Evolutionary conservation across 2,113 vertebrate genomes (phyloP), one percentile per base, ranked within the genome.

Genomic region (Nesoenas mayeri): DNA sequence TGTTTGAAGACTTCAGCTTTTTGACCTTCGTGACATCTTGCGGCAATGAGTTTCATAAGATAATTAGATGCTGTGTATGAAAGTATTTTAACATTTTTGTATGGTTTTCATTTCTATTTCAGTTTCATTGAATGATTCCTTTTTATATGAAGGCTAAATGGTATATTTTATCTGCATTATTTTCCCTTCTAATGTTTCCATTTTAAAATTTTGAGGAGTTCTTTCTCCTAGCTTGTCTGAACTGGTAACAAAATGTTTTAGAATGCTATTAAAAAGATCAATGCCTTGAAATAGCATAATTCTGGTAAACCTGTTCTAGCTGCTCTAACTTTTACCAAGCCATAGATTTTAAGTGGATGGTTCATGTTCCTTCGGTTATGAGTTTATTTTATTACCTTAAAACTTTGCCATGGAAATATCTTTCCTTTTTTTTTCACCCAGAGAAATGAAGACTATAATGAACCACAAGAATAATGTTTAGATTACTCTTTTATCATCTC

Each of bases 391-490:
- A 60, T 64, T 81, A 64, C 26, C 25, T 92, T 88, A 91, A 85
- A 94, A 88, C 42, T 82, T 95, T 88, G 93, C 61, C 31, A 75
- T 92, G 91, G 77, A 95, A 78, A 57, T 90, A 82, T 24, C 14
- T 57, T 64, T 79, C 36, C 4, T 1, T 54, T 60, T 26, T 54
- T 5, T 15, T 15, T 31, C 11, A 0, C 12, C 22, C 24, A 81
- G 29, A 72, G 56, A 93, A 92, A 87, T 92, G 11, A 79, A 85
- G 92, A 92, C 42, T 77, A 42, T 65, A 65, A 61, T 81, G 62
- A 80, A 50, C 5, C 25, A 31, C 18, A 57, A 48, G 56, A 40
- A 84, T 60, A 14, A 38, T 38, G 25, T 61, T 81, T 69, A 21
- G 44, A 64, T 53, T 89, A 42, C 10, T 61, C 51, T 93, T 92